These are phyloP conservation scores for Cepaea nemoralis DNA, from an alignment of 1,140 invertebrate species.

Conservation along the genomic window DNA sequence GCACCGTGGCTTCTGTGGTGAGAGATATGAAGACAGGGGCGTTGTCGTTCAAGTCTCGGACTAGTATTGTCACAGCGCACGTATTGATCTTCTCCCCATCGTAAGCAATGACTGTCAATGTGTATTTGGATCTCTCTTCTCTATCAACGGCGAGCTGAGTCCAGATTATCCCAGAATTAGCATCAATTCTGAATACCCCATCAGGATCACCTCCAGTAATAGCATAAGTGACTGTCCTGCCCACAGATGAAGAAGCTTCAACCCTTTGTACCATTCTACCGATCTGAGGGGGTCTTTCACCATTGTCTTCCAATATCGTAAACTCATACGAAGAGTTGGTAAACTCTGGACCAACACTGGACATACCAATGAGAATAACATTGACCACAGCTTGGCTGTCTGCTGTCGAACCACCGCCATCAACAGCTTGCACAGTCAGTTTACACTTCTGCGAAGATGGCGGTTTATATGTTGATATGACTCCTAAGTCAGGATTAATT, in stretches of 20 bases:
- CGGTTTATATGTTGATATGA: conserved; percentile 48
- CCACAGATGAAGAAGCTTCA: conserved; percentile 73
- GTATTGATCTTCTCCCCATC: conserved; percentile 50
- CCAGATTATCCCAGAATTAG: conserved; percentile 66
- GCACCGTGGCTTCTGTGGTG: conserved; percentile 80
- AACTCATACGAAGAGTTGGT: conserved; percentile 80
- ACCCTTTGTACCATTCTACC: conserved; percentile 84
- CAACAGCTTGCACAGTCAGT: conserved; percentile 51
- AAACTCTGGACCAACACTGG: conserved; percentile 54
- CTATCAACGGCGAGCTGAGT: conserved; percentile 64
- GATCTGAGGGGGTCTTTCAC: conserved; percentile 72
- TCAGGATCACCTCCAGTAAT: conserved; percentile 82
- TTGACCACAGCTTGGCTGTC: conserved; percentile 50
- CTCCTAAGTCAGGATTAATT: conserved; percentile 54
- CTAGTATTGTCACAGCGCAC: conserved; percentile 59
- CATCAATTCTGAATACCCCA: conserved; percentile 69
- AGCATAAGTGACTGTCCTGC: conserved; percentile 78
- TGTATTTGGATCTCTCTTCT: conserved; percentile 56
- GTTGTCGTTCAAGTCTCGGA: conserved; percentile 94
- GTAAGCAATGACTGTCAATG: conserved; percentile 61
- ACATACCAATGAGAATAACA: conserved; percentile 52
- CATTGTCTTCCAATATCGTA: conserved; percentile 83
- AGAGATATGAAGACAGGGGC: conserved; percentile 83
- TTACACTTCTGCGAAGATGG: conserved; percentile 40
- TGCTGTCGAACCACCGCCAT: conserved; percentile 50